Evolutionary conservation across 2,113 vertebrate species (phyloP).

Genomic region (Struthio camelus): DNA sequence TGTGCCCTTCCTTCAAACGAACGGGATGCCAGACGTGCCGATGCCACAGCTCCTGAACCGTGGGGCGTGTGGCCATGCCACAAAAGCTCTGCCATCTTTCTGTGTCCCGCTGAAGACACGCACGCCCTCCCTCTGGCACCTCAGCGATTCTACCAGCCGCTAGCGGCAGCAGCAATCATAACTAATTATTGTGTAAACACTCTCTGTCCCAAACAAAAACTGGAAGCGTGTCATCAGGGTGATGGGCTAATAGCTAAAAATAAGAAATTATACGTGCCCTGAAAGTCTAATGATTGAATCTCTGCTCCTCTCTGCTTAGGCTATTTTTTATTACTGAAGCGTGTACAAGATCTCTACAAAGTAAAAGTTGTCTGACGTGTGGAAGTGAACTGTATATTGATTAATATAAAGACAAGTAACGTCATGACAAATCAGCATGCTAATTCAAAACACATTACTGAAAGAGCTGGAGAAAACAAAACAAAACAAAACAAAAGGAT

Average conservation of each 20-base stretch:
- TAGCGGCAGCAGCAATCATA: background rate
- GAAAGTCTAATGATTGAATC: background rate
- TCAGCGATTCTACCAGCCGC: background rate
- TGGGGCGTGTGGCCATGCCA: background rate
- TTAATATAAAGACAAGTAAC: background rate
- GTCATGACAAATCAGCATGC: background rate
- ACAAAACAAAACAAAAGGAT: background rate
- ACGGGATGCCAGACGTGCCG: background rate
- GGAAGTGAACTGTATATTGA: background rate
- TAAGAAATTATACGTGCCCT: background rate
- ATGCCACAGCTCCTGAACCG: accelerated
- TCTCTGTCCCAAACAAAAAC: background rate
- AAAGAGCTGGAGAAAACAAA: background rate
- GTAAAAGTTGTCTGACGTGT: background rate
- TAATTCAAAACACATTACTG: background rate
- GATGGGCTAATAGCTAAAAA: background rate
- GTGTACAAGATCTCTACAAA: background rate
- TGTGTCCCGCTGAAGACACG: background rate
- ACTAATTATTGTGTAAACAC: background rate
- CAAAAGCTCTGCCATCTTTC: background rate
- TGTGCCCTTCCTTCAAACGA: background rate
- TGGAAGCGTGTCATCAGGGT: background rate
- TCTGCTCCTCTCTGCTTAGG: background rate
- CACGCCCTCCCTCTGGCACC: background rate
- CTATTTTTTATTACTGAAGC: background rate